These are phyloP conservation scores for Rotaria sp. DNA, from an alignment of 2,888 invertebrate species.

Conservation along the genomic window DNA sequence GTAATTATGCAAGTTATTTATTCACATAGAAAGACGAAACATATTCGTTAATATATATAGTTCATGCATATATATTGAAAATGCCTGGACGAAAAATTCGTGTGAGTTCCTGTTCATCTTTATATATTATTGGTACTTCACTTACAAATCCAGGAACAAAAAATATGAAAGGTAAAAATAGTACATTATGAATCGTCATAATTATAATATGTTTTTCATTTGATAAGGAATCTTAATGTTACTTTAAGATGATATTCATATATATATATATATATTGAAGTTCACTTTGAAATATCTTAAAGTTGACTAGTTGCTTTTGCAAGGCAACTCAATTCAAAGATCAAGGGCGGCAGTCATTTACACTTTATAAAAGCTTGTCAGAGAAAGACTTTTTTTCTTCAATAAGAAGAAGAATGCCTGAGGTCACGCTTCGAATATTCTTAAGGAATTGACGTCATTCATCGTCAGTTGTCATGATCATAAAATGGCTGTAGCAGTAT, in stretches of 20 bases:
- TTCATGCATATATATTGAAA: not conserved
- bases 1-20: not conserved
- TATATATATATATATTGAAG: no score
- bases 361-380: no score
- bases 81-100: constrained; percentile 1
- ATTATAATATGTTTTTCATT: not conserved
- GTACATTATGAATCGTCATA: not conserved
- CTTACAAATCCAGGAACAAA: not conserved
- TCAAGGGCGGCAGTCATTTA: no score
- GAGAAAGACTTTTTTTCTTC: no score
- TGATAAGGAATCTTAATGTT: no score
- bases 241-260: no score
- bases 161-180: not conserved
- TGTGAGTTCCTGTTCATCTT: not conserved
- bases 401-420: not conserved
- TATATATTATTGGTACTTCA: not conserved
- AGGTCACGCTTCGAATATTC: not conserved
- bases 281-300: no score
- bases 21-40: not conserved
- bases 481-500: not conserved
- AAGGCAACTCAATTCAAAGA: no score
- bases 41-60: not conserved
- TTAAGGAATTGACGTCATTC: not conserved
- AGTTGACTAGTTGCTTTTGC: no score
- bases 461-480: not conserved